These are phyloP conservation scores for Rhabdomys dilectus DNA, from an alignment of 2,113 vertebrate genomes.

Conservation along the genomic window DNA sequence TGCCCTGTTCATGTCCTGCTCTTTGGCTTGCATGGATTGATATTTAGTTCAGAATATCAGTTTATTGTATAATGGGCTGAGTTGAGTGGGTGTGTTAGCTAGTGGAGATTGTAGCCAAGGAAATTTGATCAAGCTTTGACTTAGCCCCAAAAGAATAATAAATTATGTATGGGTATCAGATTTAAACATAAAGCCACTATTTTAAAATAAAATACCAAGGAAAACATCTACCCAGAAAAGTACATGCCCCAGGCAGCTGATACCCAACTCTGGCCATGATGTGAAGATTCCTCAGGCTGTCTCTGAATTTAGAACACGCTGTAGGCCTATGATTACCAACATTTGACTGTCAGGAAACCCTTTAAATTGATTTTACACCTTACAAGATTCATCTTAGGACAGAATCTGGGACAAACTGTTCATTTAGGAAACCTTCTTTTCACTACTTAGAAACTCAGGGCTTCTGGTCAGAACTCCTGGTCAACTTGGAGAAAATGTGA, in stretches of 20 bases:
- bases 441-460: background rate
- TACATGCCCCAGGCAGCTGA: background rate
- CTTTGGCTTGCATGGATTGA: background rate
- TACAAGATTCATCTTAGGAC: background rate
- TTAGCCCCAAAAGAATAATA: conserved; percentile 14
- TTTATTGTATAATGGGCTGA: background rate
- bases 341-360: background rate
- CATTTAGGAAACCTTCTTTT: background rate
- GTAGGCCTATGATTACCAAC: background rate
- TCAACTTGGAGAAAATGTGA: background rate
- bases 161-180: background rate
- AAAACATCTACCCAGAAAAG: background rate
- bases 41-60: background rate
- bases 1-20: background rate
- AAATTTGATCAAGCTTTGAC: conserved; percentile 28
- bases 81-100: background rate
- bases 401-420: background rate
- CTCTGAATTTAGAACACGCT: background rate
- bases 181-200: conserved; percentile 24
- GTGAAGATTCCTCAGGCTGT: background rate
- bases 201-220: background rate
- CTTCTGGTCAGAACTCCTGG: conserved; percentile 2
- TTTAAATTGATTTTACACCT: background rate
- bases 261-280: background rate
- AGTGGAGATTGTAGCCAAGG: background rate